Evolutionary conservation across 1,140 invertebrate species (phyloP).

Genomic region (Panagrolaimus sp.): DNA sequence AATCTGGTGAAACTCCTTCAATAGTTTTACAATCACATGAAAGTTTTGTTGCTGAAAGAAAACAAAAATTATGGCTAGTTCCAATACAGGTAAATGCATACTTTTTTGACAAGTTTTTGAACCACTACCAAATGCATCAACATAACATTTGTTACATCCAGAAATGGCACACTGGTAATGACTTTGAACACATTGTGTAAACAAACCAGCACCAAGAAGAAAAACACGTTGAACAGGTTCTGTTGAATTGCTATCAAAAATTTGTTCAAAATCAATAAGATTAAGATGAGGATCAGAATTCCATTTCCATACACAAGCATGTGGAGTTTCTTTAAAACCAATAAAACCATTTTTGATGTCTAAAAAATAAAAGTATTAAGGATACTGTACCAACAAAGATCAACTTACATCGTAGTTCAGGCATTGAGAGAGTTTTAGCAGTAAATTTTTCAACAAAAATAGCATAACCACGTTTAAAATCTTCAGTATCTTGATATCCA

Average conservation of each 20-base stretch:
- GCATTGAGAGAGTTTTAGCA: not conserved
- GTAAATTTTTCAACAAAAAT: not conserved
- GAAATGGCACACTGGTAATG: not conserved
- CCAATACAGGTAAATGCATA: not conserved
- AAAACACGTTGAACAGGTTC: not conserved
- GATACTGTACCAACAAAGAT: too few species aligned
- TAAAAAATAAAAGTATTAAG: not conserved
- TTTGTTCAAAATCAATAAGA: not conserved
- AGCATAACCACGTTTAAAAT: not conserved
- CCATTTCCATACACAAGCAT: not conserved
- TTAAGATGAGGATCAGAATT: not conserved
- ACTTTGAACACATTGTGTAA: not conserved
- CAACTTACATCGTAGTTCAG: not conserved
- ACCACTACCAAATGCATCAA: not conserved
- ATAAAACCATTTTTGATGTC: not conserved
- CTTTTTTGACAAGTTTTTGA: not conserved
- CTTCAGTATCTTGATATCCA: not conserved
- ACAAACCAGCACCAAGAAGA: not conserved
- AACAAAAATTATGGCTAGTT: too few species aligned
- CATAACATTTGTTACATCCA: not conserved
- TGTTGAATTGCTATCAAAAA: too few species aligned
- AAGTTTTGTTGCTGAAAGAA: not conserved
- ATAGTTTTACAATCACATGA: not conserved
- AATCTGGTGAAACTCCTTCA: too few species aligned
- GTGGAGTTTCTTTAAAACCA: not conserved